Conservation (phyloP, 2,888 invertebrate genomes). For the Archips crataeganus region DNA sequence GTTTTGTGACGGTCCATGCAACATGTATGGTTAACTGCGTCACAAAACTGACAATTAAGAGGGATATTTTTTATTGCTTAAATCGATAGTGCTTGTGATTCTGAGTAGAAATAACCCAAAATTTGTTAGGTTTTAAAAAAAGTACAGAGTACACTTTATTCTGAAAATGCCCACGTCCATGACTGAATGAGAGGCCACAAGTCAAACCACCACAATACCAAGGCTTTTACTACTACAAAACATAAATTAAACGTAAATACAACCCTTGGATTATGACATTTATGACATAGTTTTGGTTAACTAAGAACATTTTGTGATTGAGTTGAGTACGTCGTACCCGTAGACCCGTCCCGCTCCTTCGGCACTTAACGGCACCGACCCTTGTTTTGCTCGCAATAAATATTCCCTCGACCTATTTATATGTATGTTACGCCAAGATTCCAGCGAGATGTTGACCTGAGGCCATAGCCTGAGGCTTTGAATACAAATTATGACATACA, state of each 20-base stretch:
- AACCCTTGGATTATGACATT: background rate
- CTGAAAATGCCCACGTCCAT: too few species aligned
- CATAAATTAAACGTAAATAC: background rate
- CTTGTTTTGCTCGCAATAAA: constrained; percentile 31
- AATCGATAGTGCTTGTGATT: too few species aligned
- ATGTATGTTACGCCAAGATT: constrained; percentile 19
- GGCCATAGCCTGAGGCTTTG: constrained; percentile 31
- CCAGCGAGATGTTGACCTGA: constrained; percentile 31
- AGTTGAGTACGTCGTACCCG: background rate
- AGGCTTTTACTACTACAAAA: too few species aligned
- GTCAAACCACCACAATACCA: too few species aligned
- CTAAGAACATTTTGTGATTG: constrained; percentile 6
- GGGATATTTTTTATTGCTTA: too few species aligned
- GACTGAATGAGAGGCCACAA: too few species aligned
- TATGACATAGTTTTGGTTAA: background rate
- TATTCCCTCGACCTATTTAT: constrained; percentile 18
- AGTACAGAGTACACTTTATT: too few species aligned
- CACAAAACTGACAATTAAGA: too few species aligned
- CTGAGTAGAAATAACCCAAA: too few species aligned
- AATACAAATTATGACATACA: constrained; percentile 34
- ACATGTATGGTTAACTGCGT: too few species aligned
- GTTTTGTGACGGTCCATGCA: too few species aligned
- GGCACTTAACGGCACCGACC: constrained; percentile 18
- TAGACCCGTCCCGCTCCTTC: background rate
- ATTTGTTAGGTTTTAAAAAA: too few species aligned